Evolutionary conservation across 2,113 vertebrate genomes (phyloP).

Genomic region (Seriola aureovittata): DNA sequence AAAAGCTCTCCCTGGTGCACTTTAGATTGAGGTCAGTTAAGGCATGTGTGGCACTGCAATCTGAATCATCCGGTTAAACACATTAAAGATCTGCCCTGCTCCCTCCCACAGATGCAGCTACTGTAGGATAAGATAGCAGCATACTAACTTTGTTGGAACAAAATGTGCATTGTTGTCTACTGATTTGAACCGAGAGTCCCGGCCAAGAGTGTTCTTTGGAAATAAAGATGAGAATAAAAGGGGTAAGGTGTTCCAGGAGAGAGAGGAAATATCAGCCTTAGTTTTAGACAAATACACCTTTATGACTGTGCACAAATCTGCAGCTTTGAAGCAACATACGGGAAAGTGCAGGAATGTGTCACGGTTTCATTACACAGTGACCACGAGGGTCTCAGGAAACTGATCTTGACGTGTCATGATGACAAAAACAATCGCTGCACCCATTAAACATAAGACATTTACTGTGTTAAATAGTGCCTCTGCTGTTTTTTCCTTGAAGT

Average conservation of each 20-base stretch:
- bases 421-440: neutral
- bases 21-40: slow-evolving; percentile 74
- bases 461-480: neutral
- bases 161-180: slow-evolving; percentile 13
- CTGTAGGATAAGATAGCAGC: slow-evolving; percentile 58
- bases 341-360: neutral
- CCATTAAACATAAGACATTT: neutral
- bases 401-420: neutral
- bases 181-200: slow-evolving; percentile 11
- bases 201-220: neutral
- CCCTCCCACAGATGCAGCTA: slow-evolving; percentile 35
- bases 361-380: too few relatives aligned
- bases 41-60: slow-evolving; percentile 46
- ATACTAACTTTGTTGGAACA: slow-evolving; percentile 47
- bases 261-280: neutral
- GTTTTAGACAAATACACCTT: too few relatives aligned
- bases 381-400: too few relatives aligned
- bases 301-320: too few relatives aligned
- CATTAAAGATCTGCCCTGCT: slow-evolving; percentile 46
- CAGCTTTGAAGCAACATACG: neutral
- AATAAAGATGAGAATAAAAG: neutral
- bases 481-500: too few relatives aligned
- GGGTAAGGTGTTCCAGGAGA: neutral
- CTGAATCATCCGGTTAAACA: slow-evolving; percentile 63
- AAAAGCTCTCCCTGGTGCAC: slow-evolving; percentile 67